Percentiles rank a stretch among this genome's conserved stretches.
Evolutionary conservation across 1,140 invertebrate species (phyloP).

Genomic region (Hormaphis cornu): DNA sequence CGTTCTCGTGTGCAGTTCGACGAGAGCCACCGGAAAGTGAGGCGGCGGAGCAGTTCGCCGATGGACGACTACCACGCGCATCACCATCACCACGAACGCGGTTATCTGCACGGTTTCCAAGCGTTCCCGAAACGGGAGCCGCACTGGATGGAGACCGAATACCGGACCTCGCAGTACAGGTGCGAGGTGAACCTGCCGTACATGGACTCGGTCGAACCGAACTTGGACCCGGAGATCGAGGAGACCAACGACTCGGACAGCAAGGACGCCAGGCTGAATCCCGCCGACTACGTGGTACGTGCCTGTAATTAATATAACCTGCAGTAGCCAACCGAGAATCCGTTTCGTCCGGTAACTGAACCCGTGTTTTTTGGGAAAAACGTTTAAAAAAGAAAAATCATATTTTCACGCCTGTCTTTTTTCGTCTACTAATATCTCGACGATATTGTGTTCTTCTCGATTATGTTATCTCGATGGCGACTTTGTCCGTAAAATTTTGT

Average conservation of each 20-base stretch:
- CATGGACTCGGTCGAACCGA: constrained; percentile 17
- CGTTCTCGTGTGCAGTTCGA: constrained; percentile 8
- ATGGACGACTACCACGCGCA: constrained; percentile 5
- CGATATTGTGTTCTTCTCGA: no score
- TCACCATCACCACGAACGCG: constrained; percentile 12
- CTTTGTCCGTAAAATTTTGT: no score
- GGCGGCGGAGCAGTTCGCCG: constrained; percentile 31
- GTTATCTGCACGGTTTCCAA: constrained; percentile 12
- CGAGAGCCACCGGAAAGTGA: constrained; percentile 19
- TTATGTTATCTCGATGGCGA: no score
- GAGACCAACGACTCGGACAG: constrained; percentile 15
- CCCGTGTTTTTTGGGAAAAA: no score
- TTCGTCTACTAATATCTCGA: no score
- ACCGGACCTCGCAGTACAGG: constrained; percentile 4
- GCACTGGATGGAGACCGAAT: constrained; percentile 22
- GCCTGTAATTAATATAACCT: no score
- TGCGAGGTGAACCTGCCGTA: constrained; percentile 17
- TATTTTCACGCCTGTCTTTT: no score
- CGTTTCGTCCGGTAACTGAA: no score
- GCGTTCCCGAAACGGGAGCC: constrained; percentile 21
- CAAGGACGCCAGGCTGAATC: constrained; percentile 3
- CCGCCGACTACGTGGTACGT: constrained; percentile 18
- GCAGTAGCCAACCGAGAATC: no score
- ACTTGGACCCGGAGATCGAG: constrained; percentile 10
- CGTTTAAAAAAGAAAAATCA: no score